Conservation (phyloP, 2,113 vertebrate genomes). For the Engraulis encrasicolus region DNA sequence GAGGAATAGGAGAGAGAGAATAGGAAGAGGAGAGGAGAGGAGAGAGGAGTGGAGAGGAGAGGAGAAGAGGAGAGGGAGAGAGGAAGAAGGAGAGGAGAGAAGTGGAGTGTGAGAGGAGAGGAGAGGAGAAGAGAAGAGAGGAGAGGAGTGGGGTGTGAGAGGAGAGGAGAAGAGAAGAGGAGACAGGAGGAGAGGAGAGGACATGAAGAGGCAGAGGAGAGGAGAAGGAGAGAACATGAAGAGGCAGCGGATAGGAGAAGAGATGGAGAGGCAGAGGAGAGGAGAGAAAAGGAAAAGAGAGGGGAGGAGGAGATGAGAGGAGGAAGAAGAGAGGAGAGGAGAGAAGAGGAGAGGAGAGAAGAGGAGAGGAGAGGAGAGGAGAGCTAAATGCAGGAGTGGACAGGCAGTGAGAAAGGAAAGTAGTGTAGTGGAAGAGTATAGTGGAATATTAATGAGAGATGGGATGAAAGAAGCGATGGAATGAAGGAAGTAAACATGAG, state of each 20-base stretch:
- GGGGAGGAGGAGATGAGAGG: too few relatives aligned
- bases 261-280: too few relatives aligned
- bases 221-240: too few relatives aligned
- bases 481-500: too few relatives aligned
- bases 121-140: neutral
- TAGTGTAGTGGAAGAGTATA: neutral
- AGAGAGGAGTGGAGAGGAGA: neutral
- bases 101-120: neutral
- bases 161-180: neutral
- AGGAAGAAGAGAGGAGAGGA: too few relatives aligned
- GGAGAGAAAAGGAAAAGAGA: too few relatives aligned
- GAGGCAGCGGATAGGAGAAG: too few relatives aligned
- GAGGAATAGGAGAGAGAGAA: neutral
- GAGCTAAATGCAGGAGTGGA: neutral
- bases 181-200: neutral
- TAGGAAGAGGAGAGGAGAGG: neutral
- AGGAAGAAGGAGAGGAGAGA: neutral
- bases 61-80: neutral
- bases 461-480: neutral
- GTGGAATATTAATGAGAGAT: neutral
- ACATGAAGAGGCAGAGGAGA: neutral
- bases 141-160: neutral
- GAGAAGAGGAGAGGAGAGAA: too few relatives aligned
- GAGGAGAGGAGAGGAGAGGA: neutral
- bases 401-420: neutral